Evolutionary conservation across 2,113 vertebrate genomes (phyloP).

Genomic region (Pitta sordida): DNA sequence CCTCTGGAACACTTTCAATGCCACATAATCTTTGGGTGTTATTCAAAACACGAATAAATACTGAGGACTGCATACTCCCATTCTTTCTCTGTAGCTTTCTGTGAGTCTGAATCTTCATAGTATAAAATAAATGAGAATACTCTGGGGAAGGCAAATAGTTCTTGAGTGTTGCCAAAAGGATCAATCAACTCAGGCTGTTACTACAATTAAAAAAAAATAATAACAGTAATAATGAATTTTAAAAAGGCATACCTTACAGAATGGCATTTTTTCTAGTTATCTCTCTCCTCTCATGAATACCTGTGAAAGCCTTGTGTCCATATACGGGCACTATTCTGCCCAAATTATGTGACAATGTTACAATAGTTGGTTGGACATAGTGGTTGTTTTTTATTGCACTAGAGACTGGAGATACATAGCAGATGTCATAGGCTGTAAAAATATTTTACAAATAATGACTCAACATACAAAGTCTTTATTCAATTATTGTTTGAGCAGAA

Average conservation of each 20-base stretch:
- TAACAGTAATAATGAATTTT: background rate
- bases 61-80: background rate
- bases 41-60: background rate
- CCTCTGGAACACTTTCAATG: background rate
- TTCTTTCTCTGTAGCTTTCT: background rate
- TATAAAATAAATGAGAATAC: background rate
- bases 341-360: background rate
- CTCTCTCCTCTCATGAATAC: background rate
- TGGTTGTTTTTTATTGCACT: background rate
- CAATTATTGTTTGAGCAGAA: slow-evolving; percentile 9
- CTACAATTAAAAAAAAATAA: background rate
- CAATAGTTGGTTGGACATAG: background rate
- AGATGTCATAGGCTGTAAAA: background rate
- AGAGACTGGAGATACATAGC: background rate
- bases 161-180: background rate
- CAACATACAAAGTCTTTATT: background rate
- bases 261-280: background rate
- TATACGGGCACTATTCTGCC: background rate
- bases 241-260: background rate
- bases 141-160: background rate
- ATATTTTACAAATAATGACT: slow-evolving; percentile 19
- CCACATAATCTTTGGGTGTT: background rate
- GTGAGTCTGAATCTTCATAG: background rate
- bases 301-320: background rate
- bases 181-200: background rate